These are phyloP conservation scores for Eristalinus sepulchralis DNA, from an alignment of 2,888 invertebrate species.

Conservation along the genomic window DNA sequence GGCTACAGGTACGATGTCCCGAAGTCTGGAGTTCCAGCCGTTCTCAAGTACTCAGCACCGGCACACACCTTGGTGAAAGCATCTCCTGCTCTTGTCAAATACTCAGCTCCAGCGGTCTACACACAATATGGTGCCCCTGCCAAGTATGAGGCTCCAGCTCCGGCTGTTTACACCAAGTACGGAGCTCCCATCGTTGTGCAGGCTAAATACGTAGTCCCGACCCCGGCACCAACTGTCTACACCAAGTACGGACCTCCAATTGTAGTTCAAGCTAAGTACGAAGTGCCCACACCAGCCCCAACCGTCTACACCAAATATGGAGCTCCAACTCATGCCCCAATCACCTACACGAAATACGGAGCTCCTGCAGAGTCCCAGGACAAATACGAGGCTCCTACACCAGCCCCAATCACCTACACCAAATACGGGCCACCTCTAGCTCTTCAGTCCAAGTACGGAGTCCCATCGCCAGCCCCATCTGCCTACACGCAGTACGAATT, in stretches of 20 bases:
- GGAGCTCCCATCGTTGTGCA: neutral
- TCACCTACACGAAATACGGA: conserved; percentile 1
- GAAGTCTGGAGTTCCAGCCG: neutral
- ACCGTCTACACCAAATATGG: neutral
- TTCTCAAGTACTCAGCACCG: conserved; percentile 32
- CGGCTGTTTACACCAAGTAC: conserved; percentile 1
- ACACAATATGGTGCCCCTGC: neutral
- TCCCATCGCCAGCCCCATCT: neutral
- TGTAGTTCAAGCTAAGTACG: neutral
- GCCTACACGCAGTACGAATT: too few species aligned
- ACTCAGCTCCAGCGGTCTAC: conserved; percentile 2
- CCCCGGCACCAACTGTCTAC: neutral
- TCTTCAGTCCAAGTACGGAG: neutral
- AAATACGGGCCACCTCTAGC: neutral
- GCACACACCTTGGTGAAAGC: conserved; percentile 4
- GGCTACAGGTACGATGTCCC: conserved; percentile 16
- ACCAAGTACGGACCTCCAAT: neutral
- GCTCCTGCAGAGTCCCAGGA: neutral
- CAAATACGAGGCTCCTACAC: neutral
- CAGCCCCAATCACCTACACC: neutral
- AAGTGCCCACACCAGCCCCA: neutral
- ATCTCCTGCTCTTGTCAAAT: conserved; percentile 14
- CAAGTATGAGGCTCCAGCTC: neutral
- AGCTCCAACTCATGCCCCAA: neutral
- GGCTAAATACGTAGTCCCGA: neutral